Conservation (phyloP, 1,140 invertebrate genomes). For the Bathynomus jamesi region DNA sequence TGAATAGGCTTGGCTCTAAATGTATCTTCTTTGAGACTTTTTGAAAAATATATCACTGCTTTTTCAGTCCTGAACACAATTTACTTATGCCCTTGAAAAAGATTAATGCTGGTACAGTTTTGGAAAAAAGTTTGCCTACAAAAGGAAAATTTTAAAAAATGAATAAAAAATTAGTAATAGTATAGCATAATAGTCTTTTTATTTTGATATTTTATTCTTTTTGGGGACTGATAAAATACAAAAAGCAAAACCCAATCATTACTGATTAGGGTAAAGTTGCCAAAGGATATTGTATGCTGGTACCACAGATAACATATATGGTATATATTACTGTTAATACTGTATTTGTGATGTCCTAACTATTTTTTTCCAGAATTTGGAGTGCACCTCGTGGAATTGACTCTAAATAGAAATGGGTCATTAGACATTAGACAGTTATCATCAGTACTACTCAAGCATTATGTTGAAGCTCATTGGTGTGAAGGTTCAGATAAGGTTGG, state of each 20-base stretch:
- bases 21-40: too few species aligned
- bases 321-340: background rate
- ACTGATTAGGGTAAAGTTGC: background rate
- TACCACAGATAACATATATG: background rate
- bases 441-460: constrained; percentile 64
- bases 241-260: too few species aligned
- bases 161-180: too few species aligned
- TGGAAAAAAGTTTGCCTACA: too few species aligned
- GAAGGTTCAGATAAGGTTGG: constrained; percentile 49
- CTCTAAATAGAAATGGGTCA: constrained; percentile 57
- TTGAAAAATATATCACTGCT: too few species aligned
- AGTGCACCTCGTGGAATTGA: constrained; percentile 62
- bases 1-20: too few species aligned
- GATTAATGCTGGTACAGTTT: too few species aligned
- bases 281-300: background rate
- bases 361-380: constrained; percentile 56
- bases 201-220: background rate
- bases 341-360: constrained; percentile 12
- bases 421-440: constrained; percentile 61
- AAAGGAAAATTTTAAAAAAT: too few species aligned
- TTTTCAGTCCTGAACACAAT: too few species aligned
- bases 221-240: too few species aligned
- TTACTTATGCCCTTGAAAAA: too few species aligned
- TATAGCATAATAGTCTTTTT: background rate
- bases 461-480: constrained; percentile 66